Evolutionary conservation across 2,888 invertebrate species (phyloP).

Genomic region (Phortica okadai): DNA sequence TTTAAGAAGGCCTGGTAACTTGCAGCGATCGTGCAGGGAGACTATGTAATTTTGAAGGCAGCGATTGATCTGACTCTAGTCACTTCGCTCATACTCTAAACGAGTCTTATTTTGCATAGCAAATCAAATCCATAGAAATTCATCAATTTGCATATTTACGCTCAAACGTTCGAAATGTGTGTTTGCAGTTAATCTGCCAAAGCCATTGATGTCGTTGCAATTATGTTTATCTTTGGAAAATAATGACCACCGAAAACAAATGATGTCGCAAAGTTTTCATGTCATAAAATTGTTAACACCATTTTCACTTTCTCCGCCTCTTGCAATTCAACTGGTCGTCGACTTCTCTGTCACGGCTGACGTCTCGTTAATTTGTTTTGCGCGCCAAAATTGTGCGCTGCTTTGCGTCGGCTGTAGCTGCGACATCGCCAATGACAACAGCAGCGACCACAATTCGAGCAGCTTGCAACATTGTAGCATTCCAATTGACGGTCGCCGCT

Average conservation of each 20-base stretch:
- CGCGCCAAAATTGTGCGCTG: constrained; percentile 28
- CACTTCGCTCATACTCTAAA: no score
- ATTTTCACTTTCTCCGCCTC: constrained; percentile 58
- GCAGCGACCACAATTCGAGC: constrained; percentile 28
- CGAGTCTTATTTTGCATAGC: no score
- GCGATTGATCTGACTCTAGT: no score
- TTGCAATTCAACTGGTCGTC: no score
- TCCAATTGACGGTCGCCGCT: constrained; percentile 44
- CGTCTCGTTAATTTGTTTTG: not conserved
- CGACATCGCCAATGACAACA: constrained; percentile 25
- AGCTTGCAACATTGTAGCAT: constrained; percentile 44
- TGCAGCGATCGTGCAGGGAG: no score
- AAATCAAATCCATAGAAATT: no score
- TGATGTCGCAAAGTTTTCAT: constrained; percentile 65
- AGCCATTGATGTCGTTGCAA: not conserved
- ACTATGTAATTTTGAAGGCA: no score
- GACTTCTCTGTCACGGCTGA: no score
- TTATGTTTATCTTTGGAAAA: constrained; percentile 20
- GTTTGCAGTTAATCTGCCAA: constrained; percentile 44
- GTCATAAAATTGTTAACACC: constrained; percentile 47
- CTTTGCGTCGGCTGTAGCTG: constrained; percentile 16
- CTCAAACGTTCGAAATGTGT: no score
- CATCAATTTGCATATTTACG: no score
- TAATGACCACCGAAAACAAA: constrained; percentile 37
- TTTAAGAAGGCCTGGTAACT: no score